Percentiles rank a stretch among this genome's conserved stretches.
Evolutionary conservation across 2,888 invertebrate species (phyloP).

Genomic region (Polyommatus icarus): DNA sequence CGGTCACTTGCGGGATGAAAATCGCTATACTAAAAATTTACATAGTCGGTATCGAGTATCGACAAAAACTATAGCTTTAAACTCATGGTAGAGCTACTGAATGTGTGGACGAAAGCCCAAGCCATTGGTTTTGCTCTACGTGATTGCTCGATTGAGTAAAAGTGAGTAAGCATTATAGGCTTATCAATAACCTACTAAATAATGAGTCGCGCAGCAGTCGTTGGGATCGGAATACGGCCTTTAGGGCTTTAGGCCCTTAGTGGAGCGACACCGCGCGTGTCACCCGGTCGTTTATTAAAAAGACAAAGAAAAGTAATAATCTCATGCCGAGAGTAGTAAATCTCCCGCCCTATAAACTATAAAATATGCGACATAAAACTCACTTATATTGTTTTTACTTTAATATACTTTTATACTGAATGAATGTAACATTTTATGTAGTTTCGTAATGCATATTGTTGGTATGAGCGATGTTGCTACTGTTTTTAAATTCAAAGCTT

Average conservation of each 20-base stretch:
- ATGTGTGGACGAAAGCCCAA: no score
- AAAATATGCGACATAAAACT: constrained; percentile 75
- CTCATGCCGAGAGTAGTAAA: constrained; percentile 60
- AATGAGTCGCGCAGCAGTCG: background rate
- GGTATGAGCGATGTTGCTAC: background rate
- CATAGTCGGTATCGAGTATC: no score
- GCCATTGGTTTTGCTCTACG: no score
- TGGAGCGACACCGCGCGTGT: background rate
- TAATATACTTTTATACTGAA: constrained; percentile 74
- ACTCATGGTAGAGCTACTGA: no score
- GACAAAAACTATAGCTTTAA: no score
- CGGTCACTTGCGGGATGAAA: no score
- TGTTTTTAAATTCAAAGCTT: background rate
- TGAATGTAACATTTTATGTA: constrained; percentile 63
- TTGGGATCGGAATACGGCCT: background rate
- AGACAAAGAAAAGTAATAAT: constrained; percentile 54
- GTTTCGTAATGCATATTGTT: background rate
- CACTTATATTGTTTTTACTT: constrained; percentile 79
- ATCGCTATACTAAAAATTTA: no score
- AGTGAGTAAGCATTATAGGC: no score
- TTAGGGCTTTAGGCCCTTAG: background rate
- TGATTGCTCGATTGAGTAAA: no score
- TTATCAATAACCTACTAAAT: no score
- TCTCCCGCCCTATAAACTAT: constrained; percentile 77
- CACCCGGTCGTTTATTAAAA: constrained; percentile 15